Conservation (phyloP, 1,140 invertebrate species). For the Musca domestica region DNA sequence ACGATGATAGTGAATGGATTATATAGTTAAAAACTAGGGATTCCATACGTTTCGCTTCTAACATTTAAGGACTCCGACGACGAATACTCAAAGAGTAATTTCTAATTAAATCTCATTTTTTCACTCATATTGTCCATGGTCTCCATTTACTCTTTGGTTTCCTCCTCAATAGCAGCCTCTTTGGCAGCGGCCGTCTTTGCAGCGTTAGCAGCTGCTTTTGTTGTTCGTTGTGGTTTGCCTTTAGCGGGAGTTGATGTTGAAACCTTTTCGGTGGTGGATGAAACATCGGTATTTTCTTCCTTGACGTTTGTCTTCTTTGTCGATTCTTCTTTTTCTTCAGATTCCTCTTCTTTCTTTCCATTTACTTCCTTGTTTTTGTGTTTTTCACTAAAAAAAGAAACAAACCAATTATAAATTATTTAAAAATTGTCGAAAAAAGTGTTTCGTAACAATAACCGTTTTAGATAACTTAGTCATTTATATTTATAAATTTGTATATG, state of each 20-base stretch:
- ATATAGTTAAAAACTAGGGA: too few species aligned
- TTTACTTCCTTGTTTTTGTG: slow-evolving; percentile 35
- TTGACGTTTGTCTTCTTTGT: slow-evolving; percentile 28
- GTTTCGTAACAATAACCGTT: neutral
- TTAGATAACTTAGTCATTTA: too few species aligned
- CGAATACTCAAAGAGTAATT: too few species aligned
- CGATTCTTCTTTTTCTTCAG: slow-evolving; percentile 6
- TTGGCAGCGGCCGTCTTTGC: neutral
- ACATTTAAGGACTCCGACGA: too few species aligned
- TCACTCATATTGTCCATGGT: too few species aligned
- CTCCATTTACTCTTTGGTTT: neutral
- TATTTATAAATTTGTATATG: too few species aligned
- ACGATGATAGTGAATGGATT: too few species aligned
- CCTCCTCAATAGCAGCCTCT: slow-evolving; percentile 7
- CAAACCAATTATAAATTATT: neutral
- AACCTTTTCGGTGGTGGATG: neutral
- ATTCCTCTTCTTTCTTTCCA: slow-evolving; percentile 28
- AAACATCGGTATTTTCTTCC: neutral
- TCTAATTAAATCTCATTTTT: too few species aligned
- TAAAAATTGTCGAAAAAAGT: neutral
- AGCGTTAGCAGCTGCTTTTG: neutral
- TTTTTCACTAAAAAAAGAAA: slow-evolving; percentile 38
- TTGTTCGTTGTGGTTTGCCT: neutral
- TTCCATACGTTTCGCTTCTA: too few species aligned
- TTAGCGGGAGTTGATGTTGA: neutral